phyloP scores from a whole-genome alignment of 2,888 invertebrate genomes.

The Griposia aprilina region DNA sequence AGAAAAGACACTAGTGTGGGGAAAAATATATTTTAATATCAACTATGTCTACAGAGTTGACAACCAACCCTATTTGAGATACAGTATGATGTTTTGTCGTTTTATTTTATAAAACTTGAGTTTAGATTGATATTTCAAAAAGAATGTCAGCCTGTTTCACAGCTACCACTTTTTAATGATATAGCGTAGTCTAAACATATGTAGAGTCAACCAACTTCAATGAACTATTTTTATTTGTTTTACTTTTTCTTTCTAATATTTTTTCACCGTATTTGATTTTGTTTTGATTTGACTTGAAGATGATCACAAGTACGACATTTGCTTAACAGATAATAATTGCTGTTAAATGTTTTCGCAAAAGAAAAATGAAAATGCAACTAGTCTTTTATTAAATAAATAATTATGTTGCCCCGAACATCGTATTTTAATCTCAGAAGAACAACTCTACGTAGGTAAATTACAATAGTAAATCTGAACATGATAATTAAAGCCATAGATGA shows the following conservation, averaged over 20 bases:
- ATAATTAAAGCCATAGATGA: constrained; percentile 44
- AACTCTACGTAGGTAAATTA: constrained; percentile 17
- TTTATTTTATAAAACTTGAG: constrained; percentile 42
- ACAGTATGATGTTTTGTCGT: constrained; percentile 31
- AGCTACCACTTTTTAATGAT: constrained; percentile 61
- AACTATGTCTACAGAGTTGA: background rate
- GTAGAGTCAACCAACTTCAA: constrained; percentile 46
- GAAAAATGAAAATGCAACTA: no score
- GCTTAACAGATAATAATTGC: no score
- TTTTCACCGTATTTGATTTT: background rate
- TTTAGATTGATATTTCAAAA: constrained; percentile 64
- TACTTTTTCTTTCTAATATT: constrained; percentile 1
- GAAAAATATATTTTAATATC: background rate
- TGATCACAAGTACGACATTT: background rate
- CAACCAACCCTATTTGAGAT: constrained; percentile 44
- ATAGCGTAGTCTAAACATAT: constrained; percentile 37
- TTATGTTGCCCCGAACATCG: constrained; percentile 7
- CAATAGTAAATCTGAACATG: constrained; percentile 29
- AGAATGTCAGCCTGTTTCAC: constrained; percentile 58
- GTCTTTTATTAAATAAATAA: no score
- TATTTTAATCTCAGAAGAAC: constrained; percentile 23
- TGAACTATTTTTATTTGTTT: constrained; percentile 20
- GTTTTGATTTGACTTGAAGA: background rate
- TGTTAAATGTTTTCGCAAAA: no score
- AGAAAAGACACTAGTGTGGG: background rate